These are phyloP conservation scores for Linhomoeus sp. DNA, from an alignment of 2,888 invertebrate genomes.

Conservation along the genomic window DNA sequence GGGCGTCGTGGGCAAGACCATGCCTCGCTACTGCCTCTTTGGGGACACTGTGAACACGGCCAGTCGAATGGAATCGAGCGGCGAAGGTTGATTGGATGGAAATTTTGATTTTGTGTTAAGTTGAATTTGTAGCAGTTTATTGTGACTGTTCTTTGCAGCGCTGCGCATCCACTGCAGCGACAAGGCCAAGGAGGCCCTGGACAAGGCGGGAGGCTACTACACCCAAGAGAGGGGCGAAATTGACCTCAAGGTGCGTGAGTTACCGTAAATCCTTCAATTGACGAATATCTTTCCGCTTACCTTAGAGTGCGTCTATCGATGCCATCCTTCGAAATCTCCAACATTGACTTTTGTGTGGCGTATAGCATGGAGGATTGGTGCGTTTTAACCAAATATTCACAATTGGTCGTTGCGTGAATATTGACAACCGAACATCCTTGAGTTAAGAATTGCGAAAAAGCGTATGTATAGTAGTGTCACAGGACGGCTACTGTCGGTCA, in stretches of 20 bases:
- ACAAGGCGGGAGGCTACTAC: constrained; percentile 13
- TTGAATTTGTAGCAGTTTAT: not conserved
- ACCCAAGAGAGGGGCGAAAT: constrained; percentile 20
- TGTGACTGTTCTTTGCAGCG: constrained; percentile 9
- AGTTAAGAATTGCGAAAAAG: not conserved
- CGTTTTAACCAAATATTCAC: too few relatives aligned
- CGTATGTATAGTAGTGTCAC: not conserved
- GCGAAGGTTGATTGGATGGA: constrained; percentile 43
- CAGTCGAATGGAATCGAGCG: constrained; percentile 46
- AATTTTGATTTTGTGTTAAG: not conserved
- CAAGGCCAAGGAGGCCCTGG: constrained; percentile 13
- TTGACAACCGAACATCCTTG: not conserved
- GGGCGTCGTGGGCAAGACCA: constrained; percentile 31
- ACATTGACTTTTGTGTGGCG: not conserved
- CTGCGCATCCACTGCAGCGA: constrained; percentile 23
- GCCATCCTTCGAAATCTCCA: not conserved
- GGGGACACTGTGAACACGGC: constrained; percentile 33
- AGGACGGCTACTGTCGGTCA: too few relatives aligned
- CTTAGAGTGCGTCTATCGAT: not conserved
- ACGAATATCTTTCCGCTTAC: too few relatives aligned
- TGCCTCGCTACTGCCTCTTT: constrained; percentile 30
- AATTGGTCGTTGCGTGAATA: too few relatives aligned
- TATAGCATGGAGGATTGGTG: too few relatives aligned
- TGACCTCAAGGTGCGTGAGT: constrained; percentile 14
- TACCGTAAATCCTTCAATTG: too few relatives aligned